Evolutionary conservation across 2,888 invertebrate species (phyloP).

Genomic region (Selenia dentaria): DNA sequence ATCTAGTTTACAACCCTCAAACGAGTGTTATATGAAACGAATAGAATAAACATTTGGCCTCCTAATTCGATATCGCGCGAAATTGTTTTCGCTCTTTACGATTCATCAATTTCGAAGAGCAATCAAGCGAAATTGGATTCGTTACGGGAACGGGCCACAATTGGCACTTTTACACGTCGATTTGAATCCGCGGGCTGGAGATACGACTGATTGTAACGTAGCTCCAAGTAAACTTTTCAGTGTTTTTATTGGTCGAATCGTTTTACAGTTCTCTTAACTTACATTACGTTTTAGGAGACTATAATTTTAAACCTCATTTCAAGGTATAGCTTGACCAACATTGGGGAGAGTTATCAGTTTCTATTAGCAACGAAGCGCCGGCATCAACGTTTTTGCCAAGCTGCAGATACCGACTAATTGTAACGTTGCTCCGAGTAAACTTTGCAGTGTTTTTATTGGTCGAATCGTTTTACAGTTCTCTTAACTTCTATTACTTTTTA

Average conservation of each 20-base stretch:
- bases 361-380: conserved; percentile 35
- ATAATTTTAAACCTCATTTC: conserved; percentile 1
- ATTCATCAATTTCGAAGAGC: conserved; percentile 54
- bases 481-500: conserved; percentile 18
- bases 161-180: conserved; percentile 56
- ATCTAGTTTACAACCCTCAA: conserved; percentile 15
- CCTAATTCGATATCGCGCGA: conserved; percentile 50
- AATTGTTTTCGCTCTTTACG: conserved; percentile 56
- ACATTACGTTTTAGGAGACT: conserved; percentile 19
- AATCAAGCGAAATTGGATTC: conserved; percentile 58
- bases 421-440: conserved; percentile 38
- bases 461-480: conserved; percentile 22
- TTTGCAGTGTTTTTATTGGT: conserved; percentile 32
- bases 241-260: conserved; percentile 27
- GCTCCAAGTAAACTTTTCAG: conserved; percentile 32
- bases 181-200: conserved; percentile 47
- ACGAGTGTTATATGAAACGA: conserved; percentile 15
- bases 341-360: conserved; percentile 36
- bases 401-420: no score
- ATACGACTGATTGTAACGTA: conserved; percentile 45
- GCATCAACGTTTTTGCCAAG: conserved; percentile 52
- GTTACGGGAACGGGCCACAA: conserved; percentile 55
- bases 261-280: conserved; percentile 19
- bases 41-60: conserved; percentile 27
- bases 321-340: conserved; percentile 17